Evolutionary conservation across 2,888 invertebrate species (phyloP).

Genomic region (Chrysolina americana): DNA sequence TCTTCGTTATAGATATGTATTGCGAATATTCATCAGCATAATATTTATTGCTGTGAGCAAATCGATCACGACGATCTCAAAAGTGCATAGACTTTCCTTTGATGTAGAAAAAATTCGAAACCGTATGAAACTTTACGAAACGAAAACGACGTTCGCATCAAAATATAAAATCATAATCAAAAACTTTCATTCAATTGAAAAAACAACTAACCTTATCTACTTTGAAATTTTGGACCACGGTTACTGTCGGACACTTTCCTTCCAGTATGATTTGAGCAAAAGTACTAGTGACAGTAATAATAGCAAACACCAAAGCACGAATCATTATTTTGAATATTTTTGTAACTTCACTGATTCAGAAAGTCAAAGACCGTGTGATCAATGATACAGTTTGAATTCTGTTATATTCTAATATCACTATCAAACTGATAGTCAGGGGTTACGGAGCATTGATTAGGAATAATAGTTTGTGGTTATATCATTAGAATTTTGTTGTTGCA

Average conservation of each 20-base stretch:
- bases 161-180: too few relatives aligned
- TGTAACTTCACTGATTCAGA: neutral
- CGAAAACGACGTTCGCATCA: too few relatives aligned
- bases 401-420: neutral
- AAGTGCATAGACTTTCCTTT: too few relatives aligned
- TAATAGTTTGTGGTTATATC: neutral
- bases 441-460: constrained; percentile 7
- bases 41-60: too few relatives aligned
- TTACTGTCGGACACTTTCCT: constrained; percentile 77
- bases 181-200: too few relatives aligned
- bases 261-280: constrained; percentile 76
- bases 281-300: neutral
- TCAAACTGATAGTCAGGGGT: neutral
- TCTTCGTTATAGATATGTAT: too few relatives aligned
- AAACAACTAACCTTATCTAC: constrained; percentile 70
- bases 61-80: too few relatives aligned
- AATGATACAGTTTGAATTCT: neutral
- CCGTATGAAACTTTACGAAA: too few relatives aligned
- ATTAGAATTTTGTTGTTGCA: neutral
- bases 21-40: too few relatives aligned
- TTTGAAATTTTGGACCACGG: constrained; percentile 75
- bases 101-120: too few relatives aligned
- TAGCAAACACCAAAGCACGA: constrained; percentile 5
- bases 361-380: neutral
- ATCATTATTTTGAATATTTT: neutral